phyloP scores from a whole-genome alignment of 2,797 vertebrate species.

The Mormyrus proboscirostris region DNA sequence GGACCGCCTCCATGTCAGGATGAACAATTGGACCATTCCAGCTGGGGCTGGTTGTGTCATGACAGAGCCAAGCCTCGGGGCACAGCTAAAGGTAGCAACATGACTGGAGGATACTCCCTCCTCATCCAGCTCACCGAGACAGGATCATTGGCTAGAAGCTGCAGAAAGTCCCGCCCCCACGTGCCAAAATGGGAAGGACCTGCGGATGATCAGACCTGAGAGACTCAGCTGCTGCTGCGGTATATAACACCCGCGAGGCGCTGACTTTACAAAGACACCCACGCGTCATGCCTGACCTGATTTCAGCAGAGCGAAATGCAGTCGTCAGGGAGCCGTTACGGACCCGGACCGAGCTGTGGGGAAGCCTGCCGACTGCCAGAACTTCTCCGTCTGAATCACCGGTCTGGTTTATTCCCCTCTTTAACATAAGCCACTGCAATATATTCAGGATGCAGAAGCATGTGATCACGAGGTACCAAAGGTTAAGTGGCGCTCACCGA shows the following conservation, averaged over 20 bases:
- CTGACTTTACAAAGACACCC: not conserved
- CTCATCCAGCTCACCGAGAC: not conserved
- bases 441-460: not conserved
- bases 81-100: not conserved
- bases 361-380: not conserved
- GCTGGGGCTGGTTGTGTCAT: not conserved
- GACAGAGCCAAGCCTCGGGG: not conserved
- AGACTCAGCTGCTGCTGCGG: not conserved
- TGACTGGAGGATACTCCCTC: not conserved
- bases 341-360: not conserved
- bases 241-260: not conserved
- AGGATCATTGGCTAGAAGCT: not conserved
- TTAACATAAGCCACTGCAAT: not conserved
- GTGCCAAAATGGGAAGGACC: not conserved
- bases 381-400: not conserved
- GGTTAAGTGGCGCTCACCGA: not conserved
- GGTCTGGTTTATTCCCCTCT: not conserved
- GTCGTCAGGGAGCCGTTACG: not conserved
- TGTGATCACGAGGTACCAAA: not conserved
- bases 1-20: not conserved
- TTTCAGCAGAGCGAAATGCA: not conserved
- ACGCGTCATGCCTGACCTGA: not conserved
- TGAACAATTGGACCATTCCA: not conserved
- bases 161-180: not conserved
- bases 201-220: not conserved